Evolutionary conservation across 2,888 invertebrate species (phyloP).

Genomic region (Gibbula magus): DNA sequence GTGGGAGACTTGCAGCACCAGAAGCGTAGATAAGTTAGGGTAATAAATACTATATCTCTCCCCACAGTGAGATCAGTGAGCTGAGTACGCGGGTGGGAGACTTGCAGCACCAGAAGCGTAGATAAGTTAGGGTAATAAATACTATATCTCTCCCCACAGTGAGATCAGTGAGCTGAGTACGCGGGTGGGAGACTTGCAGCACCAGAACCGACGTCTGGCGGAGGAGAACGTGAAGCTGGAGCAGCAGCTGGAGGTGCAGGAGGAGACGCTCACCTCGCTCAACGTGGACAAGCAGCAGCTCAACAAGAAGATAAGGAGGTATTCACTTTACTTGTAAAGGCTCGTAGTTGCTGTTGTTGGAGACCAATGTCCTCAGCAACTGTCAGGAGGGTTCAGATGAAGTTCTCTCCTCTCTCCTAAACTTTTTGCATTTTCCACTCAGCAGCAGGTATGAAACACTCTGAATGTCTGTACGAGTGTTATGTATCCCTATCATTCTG

Average conservation of each 20-base stretch:
- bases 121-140: not conserved
- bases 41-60: not conserved
- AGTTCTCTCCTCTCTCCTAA: no score
- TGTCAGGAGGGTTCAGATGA: no score
- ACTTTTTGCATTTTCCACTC: no score
- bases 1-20: slow-evolving; percentile 54
- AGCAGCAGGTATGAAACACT: no score
- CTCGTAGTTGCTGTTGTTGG: no score
- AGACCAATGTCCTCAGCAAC: no score
- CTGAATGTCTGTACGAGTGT: no score
- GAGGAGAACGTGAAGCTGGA: slow-evolving; percentile 58
- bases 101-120: slow-evolving; percentile 52
- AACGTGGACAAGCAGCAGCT: slow-evolving; percentile 43
- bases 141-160: slow-evolving; percentile 30
- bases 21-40: slow-evolving; percentile 39
- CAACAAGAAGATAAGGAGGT: slow-evolving; percentile 57
- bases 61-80: slow-evolving; percentile 46
- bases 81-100: slow-evolving; percentile 48
- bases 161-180: slow-evolving; percentile 46
- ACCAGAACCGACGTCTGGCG: slow-evolving; percentile 51
- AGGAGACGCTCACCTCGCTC: slow-evolving; percentile 47
- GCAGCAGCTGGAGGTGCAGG: slow-evolving; percentile 55
- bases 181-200: slow-evolving; percentile 51
- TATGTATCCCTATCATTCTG: slow-evolving; percentile 36
- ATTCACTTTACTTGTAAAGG: not conserved